These are phyloP conservation scores for Melopsittacus undulatus DNA, from an alignment of 2,797 vertebrate species.

Conservation along the genomic window DNA sequence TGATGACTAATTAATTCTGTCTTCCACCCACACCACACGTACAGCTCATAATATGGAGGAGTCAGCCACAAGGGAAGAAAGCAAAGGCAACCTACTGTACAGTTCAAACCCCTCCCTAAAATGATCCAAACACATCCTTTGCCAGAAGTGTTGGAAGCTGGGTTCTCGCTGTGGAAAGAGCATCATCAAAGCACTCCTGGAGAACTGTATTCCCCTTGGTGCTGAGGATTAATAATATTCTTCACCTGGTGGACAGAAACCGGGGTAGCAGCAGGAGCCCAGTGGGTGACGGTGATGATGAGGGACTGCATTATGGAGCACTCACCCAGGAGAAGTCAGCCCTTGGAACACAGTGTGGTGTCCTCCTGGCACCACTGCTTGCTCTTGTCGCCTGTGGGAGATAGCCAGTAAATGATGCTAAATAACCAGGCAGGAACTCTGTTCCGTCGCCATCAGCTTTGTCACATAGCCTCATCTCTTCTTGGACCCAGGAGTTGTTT, in stretches of 20 bases:
- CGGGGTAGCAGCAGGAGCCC: accelerated
- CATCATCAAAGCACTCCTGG: background rate
- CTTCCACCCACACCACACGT: conserved; percentile 58
- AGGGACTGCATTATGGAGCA: background rate
- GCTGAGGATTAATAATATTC: background rate
- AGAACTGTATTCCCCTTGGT: background rate
- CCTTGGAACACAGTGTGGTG: background rate
- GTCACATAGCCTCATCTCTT: accelerated
- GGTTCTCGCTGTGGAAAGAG: background rate
- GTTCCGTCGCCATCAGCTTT: background rate
- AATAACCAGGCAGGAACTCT: background rate
- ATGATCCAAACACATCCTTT: background rate
- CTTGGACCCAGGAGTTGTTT: background rate
- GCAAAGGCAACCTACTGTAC: background rate
- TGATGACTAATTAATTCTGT: conserved; percentile 59
- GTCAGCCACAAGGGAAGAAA: conserved; percentile 13
- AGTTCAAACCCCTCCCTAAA: background rate
- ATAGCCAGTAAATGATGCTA: background rate
- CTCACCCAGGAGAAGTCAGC: background rate
- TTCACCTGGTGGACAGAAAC: background rate
- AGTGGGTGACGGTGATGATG: background rate
- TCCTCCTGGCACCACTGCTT: background rate
- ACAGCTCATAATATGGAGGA: conserved; percentile 27
- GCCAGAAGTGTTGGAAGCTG: background rate
- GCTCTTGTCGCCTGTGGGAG: background rate